Conservation (phyloP, 1,140 invertebrate genomes). For the Whitmania pigra region DNA sequence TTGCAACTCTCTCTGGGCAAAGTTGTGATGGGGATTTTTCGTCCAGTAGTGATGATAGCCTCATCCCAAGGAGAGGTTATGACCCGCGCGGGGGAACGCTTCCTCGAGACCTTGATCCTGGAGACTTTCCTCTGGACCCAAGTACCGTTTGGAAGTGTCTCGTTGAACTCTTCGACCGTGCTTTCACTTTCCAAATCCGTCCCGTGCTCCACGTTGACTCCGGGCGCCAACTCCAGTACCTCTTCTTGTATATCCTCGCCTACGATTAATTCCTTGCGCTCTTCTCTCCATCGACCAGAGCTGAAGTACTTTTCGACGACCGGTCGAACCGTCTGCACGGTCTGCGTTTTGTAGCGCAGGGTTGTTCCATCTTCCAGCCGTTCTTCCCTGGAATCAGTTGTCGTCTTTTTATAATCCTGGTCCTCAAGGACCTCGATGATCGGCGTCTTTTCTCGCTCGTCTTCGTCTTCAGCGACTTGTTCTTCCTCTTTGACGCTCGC, state of each 20-base stretch:
- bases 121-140: conserved; percentile 21
- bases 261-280: neutral
- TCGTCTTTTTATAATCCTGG: neutral
- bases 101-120: neutral
- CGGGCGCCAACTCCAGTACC: conserved; percentile 4
- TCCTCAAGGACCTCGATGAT: neutral
- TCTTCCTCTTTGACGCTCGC: neutral
- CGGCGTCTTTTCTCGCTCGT: conserved; percentile 1
- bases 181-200: conserved; percentile 18
- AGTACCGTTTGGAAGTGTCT: conserved; percentile 17
- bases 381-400: neutral
- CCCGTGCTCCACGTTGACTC: conserved; percentile 12
- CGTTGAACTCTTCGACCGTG: conserved; percentile 17
- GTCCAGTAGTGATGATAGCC: too few species aligned
- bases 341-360: neutral
- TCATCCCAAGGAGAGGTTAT: too few species aligned
- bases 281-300: neutral
- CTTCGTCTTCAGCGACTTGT: neutral
- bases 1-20: too few species aligned
- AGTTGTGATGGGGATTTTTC: too few species aligned
- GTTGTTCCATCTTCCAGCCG: neutral
- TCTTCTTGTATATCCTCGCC: conserved; percentile 9
- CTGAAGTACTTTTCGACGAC: conserved; percentile 6
- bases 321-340: neutral
- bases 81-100: neutral